Evolutionary conservation across 1,140 invertebrate genomes (phyloP).

Genomic region (Eupristina koningsbergeri): DNA sequence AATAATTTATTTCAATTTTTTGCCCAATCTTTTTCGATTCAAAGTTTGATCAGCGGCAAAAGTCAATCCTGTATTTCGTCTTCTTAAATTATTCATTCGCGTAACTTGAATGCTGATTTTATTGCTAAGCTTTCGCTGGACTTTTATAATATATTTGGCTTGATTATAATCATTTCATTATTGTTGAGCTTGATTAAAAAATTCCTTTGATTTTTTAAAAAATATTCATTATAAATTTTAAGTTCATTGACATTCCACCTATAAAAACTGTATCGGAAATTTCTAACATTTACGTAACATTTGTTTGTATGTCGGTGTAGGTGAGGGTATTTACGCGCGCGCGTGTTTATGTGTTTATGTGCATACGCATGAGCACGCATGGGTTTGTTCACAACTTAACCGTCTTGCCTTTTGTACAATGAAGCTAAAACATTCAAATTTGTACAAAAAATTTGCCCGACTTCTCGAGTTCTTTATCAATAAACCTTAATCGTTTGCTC

Average conservation of each 20-base stretch:
- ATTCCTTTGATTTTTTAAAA: too few relatives aligned
- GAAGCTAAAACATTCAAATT: neutral
- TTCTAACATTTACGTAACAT: neutral
- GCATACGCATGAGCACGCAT: too few relatives aligned
- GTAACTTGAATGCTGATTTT: neutral
- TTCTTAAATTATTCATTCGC: neutral
- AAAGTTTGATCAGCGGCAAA: too few relatives aligned
- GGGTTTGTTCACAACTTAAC: too few relatives aligned
- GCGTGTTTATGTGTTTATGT: too few relatives aligned
- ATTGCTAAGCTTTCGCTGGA: neutral
- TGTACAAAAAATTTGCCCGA: neutral
- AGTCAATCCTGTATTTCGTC: too few relatives aligned
- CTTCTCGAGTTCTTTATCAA: neutral
- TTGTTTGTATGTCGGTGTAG: too few relatives aligned
- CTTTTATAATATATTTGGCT: neutral
- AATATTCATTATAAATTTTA: neutral
- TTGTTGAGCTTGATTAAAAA: too few relatives aligned
- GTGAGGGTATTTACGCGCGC: neutral
- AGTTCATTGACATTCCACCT: neutral
- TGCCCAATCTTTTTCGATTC: too few relatives aligned
- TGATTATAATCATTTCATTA: neutral
- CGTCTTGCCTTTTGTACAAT: too few relatives aligned
- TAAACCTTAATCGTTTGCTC: neutral
- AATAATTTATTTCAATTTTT: too few relatives aligned
- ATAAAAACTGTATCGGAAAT: neutral